These are phyloP conservation scores for Trematomus loennbergii DNA, from an alignment of 2,113 vertebrate genomes.

Conservation along the genomic window DNA sequence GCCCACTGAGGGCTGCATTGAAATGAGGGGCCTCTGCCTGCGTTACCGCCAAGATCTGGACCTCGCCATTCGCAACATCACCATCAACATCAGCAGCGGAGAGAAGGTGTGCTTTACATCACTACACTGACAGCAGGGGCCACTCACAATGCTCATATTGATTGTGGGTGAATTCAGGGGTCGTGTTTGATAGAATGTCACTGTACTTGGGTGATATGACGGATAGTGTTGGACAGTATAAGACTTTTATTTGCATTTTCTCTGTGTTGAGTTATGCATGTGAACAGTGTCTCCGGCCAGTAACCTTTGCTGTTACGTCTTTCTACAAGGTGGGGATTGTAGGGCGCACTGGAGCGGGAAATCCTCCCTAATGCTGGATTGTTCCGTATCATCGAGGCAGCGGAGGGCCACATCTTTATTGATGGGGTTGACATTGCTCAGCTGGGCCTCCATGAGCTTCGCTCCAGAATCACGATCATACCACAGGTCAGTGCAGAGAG, in stretches of 20 bases:
- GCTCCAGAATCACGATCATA: slow-evolving; percentile 90
- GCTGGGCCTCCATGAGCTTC: slow-evolving; percentile 90
- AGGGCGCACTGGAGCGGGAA: slow-evolving; percentile 95
- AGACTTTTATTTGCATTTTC: no score
- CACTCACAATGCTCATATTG: not conserved
- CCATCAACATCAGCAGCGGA: slow-evolving; percentile 86
- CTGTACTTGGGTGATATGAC: no score
- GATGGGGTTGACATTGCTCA: slow-evolving; percentile 90
- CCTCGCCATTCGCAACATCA: slow-evolving; percentile 90
- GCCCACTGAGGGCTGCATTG: slow-evolving; percentile 89
- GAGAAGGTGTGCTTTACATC: slow-evolving; percentile 88
- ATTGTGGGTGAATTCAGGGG: not conserved
- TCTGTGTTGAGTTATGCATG: not conserved
- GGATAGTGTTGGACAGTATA: not conserved
- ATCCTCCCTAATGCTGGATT: slow-evolving; percentile 89
- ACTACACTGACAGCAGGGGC: not conserved
- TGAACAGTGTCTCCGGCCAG: not conserved
- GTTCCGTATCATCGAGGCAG: slow-evolving; percentile 91
- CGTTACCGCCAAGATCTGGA: slow-evolving; percentile 92
- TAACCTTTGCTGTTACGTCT: not conserved
- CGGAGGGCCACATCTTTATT: slow-evolving; percentile 90
- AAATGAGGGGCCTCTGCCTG: slow-evolving; percentile 87
- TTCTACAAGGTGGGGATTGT: slow-evolving; percentile 90
- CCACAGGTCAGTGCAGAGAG: slow-evolving; percentile 84
- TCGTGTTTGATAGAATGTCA: not conserved